A percentile compares a stretch with the other conserved stretches of the same genome.
Evolutionary conservation across 2,888 invertebrate species (phyloP).

Genomic region (Chydorus sphaericus): DNA sequence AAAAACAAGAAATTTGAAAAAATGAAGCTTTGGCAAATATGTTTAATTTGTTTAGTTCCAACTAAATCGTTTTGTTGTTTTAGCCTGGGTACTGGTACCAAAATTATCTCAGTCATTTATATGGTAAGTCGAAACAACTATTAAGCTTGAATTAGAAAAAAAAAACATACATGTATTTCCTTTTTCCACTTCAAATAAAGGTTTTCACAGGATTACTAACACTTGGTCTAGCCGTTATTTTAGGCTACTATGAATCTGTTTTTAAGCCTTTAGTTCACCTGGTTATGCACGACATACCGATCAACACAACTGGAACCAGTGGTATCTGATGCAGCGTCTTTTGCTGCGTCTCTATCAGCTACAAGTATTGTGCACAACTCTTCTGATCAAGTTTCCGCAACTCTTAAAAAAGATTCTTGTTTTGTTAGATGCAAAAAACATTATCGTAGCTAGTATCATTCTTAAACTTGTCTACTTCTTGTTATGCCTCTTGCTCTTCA

Average conservation of each 20-base stretch:
- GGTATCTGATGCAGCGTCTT: neutral
- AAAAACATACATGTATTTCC: neutral
- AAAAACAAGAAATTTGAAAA: no score
- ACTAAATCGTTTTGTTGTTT: conserved; percentile 7
- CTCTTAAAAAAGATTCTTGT: neutral
- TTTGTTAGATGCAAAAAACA: neutral
- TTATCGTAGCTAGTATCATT: conserved; percentile 1
- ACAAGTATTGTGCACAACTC: neutral
- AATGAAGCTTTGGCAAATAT: no score
- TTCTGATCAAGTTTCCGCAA: neutral
- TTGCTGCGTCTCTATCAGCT: neutral
- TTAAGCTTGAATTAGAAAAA: neutral
- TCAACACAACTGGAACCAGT: neutral
- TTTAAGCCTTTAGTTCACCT: neutral
- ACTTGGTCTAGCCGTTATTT: neutral
- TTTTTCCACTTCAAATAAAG: no score
- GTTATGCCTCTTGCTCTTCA: neutral
- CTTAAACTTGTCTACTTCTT: neutral
- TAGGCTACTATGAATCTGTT: neutral
- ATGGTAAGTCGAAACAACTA: neutral
- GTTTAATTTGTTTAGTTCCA: no score
- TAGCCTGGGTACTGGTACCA: neutral
- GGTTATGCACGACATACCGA: neutral
- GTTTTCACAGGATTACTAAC: neutral
- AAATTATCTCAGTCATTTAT: neutral